A percentile compares a stretch with the other conserved stretches of the same genome.
These are phyloP conservation scores for Petrocephalus zakoni DNA, from an alignment of 2,113 vertebrate species.

Conservation along the genomic window DNA sequence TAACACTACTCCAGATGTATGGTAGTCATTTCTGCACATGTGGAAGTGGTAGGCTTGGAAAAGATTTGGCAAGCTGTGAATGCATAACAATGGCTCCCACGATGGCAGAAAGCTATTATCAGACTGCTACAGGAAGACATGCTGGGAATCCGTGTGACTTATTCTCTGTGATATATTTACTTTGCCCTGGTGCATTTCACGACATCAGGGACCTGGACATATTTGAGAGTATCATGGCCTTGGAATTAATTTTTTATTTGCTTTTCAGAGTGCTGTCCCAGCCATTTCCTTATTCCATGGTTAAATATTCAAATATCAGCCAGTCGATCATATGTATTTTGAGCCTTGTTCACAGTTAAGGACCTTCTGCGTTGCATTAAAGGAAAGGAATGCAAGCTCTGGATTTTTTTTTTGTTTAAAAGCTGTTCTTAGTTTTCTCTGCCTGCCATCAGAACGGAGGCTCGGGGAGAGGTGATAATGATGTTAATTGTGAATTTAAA, in stretches of 20 bases:
- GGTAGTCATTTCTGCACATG: background rate
- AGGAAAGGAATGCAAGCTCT: background rate
- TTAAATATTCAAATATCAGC: constrained; percentile 4
- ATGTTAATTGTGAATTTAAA: background rate
- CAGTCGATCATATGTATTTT: background rate
- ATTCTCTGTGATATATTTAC: background rate
- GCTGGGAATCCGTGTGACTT: background rate
- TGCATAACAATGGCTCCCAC: background rate
- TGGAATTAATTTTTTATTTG: background rate
- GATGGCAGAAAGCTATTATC: background rate
- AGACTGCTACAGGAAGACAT: background rate
- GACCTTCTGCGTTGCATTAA: background rate
- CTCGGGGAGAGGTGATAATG: background rate
- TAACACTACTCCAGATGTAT: background rate
- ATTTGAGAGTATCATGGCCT: background rate
- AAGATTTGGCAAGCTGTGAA: background rate
- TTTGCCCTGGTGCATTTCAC: constrained; percentile 7
- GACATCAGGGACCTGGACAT: background rate
- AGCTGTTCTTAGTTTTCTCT: background rate
- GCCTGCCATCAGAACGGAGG: too few relatives aligned
- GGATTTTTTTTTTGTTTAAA: background rate
- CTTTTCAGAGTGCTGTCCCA: background rate
- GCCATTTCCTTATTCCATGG: constrained; percentile 7
- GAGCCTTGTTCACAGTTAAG: background rate
- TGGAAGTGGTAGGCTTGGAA: background rate